Percentiles rank a stretch among this genome's conserved stretches.
Conservation (phyloP, 2,888 invertebrate species). For the Malachius bipustulatus region DNA sequence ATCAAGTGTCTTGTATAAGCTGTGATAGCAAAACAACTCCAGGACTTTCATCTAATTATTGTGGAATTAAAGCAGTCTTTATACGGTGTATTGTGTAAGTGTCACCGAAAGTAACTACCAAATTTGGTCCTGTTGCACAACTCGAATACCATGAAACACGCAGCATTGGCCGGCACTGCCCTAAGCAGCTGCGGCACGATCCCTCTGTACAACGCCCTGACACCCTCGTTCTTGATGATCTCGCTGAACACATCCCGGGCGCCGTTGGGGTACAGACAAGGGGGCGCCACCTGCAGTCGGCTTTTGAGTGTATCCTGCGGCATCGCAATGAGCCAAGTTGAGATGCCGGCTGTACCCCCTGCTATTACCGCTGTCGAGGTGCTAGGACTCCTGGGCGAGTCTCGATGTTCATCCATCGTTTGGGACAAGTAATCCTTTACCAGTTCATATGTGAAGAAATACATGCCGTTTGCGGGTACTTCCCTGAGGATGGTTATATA, state of each 20-base stretch:
- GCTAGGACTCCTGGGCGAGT: constrained; percentile 55
- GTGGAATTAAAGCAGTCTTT: too few species aligned
- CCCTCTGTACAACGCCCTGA: constrained; percentile 77
- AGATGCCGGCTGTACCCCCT: constrained; percentile 89
- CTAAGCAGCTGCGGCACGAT: constrained; percentile 85
- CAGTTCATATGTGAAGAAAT: constrained; percentile 88
- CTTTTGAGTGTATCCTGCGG: constrained; percentile 94
- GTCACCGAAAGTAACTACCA: too few species aligned
- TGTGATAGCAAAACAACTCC: too few species aligned
- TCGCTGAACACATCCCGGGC: constrained; percentile 75
- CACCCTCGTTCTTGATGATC: constrained; percentile 75
- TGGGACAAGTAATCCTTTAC: constrained; percentile 59
- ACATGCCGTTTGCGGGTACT: constrained; percentile 89
- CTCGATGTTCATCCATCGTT: constrained; percentile 44
- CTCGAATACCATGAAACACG: constrained; percentile 92
- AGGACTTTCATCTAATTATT: too few species aligned
- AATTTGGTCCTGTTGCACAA: constrained; percentile 33
- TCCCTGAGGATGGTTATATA: constrained; percentile 77
- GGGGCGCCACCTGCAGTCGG: constrained; percentile 88
- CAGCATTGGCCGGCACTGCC: constrained; percentile 95
- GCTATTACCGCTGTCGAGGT: constrained; percentile 69
- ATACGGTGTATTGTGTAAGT: too few species aligned
- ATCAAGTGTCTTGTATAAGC: too few species aligned
- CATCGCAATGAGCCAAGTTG: constrained; percentile 90
- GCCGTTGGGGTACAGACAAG: constrained; percentile 80